Evolutionary conservation across 2,888 invertebrate genomes (phyloP).

Genomic region (Rhagophthalmus giganteus): DNA sequence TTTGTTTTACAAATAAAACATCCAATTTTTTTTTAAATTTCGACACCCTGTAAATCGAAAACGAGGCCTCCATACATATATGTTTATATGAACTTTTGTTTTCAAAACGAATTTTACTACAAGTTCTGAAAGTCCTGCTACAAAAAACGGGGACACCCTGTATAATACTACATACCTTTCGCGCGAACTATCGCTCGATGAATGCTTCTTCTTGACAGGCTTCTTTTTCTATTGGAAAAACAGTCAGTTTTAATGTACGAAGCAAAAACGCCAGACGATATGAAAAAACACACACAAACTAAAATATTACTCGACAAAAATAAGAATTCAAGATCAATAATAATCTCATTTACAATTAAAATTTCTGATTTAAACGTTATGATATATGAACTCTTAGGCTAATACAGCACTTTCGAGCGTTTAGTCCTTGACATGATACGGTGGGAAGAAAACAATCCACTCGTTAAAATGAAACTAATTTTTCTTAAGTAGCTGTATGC

Average conservation of each 20-base stretch:
- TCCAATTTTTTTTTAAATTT: too few relatives aligned
- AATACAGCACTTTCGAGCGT: constrained; percentile 16
- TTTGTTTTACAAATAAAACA: too few relatives aligned
- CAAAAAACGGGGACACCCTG: too few relatives aligned
- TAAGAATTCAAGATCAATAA: neutral
- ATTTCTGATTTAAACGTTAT: too few relatives aligned
- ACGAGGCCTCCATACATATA: too few relatives aligned
- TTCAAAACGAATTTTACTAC: too few relatives aligned
- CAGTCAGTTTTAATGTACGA: constrained; percentile 21
- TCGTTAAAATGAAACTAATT: constrained; percentile 1
- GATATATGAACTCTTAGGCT: constrained; percentile 10
- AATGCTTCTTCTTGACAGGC: constrained; percentile 60
- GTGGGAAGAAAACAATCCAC: too few relatives aligned
- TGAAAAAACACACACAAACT: constrained; percentile 18
- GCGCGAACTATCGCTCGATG: constrained; percentile 60
- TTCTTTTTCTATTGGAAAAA: constrained; percentile 62
- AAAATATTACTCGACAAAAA: neutral
- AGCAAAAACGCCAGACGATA: constrained; percentile 9
- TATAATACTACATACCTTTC: constrained; percentile 55
- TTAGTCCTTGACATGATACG: too few relatives aligned
- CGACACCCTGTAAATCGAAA: too few relatives aligned
- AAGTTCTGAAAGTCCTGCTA: too few relatives aligned
- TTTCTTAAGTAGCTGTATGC: constrained; percentile 4
- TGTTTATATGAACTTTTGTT: too few relatives aligned
- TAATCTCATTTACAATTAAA: too few relatives aligned